phyloP scores from a whole-genome alignment of 2,797 vertebrate genomes.

The Sebastes steindachneri region DNA sequence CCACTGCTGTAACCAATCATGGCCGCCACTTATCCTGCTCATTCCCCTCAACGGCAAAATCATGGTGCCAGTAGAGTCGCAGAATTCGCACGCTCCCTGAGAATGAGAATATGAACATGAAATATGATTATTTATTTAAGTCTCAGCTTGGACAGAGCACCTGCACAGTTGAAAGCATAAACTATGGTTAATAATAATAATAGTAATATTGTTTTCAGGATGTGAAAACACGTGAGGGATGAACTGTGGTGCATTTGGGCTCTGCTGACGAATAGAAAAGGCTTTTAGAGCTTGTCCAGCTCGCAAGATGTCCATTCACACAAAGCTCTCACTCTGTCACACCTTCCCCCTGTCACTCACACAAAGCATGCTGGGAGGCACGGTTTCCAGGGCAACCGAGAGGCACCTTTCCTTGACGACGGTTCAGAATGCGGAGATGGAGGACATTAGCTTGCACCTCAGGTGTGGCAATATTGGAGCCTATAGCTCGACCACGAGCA shows the following conservation, averaged over 20 bases:
- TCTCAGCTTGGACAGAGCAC: background rate
- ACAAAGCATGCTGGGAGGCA: conserved; percentile 79
- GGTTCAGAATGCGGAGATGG: conserved; percentile 68
- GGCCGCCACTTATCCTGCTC: conserved; percentile 59
- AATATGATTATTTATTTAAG: conserved; percentile 21
- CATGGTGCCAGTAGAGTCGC: conserved; percentile 14
- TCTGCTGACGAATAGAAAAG: background rate
- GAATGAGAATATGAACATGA: conserved; percentile 21
- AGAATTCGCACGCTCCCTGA: conserved; percentile 12
- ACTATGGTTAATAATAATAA: background rate
- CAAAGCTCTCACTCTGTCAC: conserved; percentile 70
- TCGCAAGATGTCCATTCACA: conserved; percentile 68
- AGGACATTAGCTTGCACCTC: conserved; percentile 77
- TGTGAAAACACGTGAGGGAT: background rate
- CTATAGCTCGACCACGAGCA: conserved; percentile 49
- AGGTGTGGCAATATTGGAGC: conserved; percentile 60
- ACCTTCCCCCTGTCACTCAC: conserved; percentile 78
- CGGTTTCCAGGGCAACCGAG: conserved; percentile 81
- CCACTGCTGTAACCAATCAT: conserved; percentile 68
- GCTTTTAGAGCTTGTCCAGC: conserved; percentile 30
- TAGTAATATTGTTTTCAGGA: background rate
- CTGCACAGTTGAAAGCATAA: background rate
- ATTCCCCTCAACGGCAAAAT: conserved; percentile 51
- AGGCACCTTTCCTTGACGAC: conserved; percentile 81
- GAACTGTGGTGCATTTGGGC: background rate